Evolutionary conservation across 2,113 vertebrate genomes (phyloP), one percentile per base, ranked within the genome.

Genomic region (Anhinga rufa): DNA sequence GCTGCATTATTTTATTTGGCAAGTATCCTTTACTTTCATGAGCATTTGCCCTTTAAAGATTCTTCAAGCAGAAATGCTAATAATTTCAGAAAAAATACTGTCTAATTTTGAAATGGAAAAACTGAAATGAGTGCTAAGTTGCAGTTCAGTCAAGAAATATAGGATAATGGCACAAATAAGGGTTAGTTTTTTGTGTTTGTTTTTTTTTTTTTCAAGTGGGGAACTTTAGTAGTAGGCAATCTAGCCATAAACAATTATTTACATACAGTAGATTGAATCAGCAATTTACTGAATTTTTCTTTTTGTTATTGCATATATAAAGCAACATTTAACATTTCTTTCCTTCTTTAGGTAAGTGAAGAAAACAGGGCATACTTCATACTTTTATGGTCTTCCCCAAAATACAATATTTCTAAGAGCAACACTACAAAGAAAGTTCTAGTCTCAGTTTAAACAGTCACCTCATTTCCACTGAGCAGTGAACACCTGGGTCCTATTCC

Each of bases 81-180:
- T 42, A 60, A 71, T 86, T 91, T 82, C 11, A 72, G 69, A 12
- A 88, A 88, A 93, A 58, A 7, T 57, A 38, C n/a, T 38, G 13
- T 61, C 44, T 69, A 25, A 72, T 81, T 96, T 74, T 83, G 85
- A 94, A 85, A 60, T n/a, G 31, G 34, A 92, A 77, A 85, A 76
- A 8, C 26, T 36, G 25, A 84, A 91, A 52, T 8, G 48, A 83
- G 9, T 38, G 42, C 13, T 71, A 72, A 81, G 12, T 26, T 71
- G 57, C 40, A 62, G 38, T 12, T 81, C 82, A 86, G 60, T 66
- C 38, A 48, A 74, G 55, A 93, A 88, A n/a, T 17, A 71, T 1
- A 46, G 10, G 25, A 40, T 40, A 86, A 78, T 3, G 38, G 40
- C 32, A 86, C 34, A 93, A 61, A 60, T 52, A 82, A 87, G 15